Percentiles rank a stretch among this genome's conserved stretches.
phyloP scores from a whole-genome alignment of 2,888 invertebrate species.

The Incurvaria masculella region DNA sequence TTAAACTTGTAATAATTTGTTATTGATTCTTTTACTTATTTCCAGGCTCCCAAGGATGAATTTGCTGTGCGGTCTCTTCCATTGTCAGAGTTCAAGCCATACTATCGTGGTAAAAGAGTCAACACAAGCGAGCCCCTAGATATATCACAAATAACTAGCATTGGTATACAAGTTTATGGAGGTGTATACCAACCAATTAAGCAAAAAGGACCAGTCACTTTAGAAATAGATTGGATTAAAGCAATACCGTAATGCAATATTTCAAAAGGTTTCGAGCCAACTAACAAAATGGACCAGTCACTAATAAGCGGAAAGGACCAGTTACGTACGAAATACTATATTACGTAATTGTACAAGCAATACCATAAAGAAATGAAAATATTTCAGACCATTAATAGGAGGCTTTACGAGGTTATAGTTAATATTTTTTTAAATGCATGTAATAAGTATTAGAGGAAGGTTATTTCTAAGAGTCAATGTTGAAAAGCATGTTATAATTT shows the following conservation, averaged over 20 bases:
- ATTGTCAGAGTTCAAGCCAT: conserved; percentile 58
- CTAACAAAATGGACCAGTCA: conserved; percentile 5
- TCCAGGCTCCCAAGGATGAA: conserved; percentile 51
- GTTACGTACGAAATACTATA: no score
- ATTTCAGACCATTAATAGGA: no score
- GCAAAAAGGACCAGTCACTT: conserved; percentile 60
- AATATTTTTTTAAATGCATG: no score
- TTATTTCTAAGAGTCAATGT: no score
- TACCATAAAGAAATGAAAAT: no score
- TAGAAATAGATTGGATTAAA: conserved; percentile 61
- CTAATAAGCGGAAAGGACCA: no score
- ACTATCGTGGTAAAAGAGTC: conserved; percentile 57
- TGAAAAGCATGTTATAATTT: no score
- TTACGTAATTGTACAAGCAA: no score
- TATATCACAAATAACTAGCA: conserved; percentile 52
- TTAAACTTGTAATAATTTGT: no score
- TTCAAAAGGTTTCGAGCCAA: not conserved
- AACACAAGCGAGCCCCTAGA: conserved; percentile 56
- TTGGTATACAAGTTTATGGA: conserved; percentile 64
- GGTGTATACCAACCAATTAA: conserved; percentile 62
- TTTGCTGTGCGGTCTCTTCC: conserved; percentile 52
- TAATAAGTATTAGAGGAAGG: no score
- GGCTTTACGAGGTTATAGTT: no score
- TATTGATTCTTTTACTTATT: conserved; percentile 13
- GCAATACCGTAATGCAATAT: conserved; percentile 23